Base-by-base conservation (phyloP, 2,797 vertebrate genomes). In the Sardinella longiceps region DNA sequence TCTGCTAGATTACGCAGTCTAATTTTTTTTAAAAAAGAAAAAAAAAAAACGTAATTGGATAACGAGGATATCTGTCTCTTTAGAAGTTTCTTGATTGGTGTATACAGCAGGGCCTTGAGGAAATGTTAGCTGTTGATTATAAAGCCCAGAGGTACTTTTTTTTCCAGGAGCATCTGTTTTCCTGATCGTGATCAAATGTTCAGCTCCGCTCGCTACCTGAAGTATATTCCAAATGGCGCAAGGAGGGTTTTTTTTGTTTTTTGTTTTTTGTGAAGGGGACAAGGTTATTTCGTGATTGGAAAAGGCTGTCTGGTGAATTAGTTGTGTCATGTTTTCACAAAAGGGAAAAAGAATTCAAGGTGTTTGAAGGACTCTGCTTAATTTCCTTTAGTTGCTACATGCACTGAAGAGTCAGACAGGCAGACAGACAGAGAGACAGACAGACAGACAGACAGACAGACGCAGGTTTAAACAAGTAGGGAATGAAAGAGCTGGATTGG, bases 101-200 rank as follows among this genome's bases (percentile, higher is more conserved):
- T 39, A 39, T 74, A 18, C 66, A 74, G 66, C 66, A 20, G 66
- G 33, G 39, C 30, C 66, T 74, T 74, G 30, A 37, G 66, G 33
- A 74, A 74, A 39, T 37, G 5, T 33, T 39, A 39, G 66, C 33
- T 74, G 66, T 74, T 74, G 66, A 74, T 74, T 33, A 39, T 15
- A 37, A 74, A 74, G 33, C 66, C 33, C 66, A 20, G 33, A 74
- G 33, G 66, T 20, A 39, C 39, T 39, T 60, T 37, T 74, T 33
- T 39, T 14, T 23, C n/a, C n/a, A n/a, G 46, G 5, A 74, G 33
- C 33, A 74, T 74, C 66, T 74, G 66, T 74, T 74, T 74, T 74
- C 30, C 39, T 74, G 66, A 74, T 74, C 18, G 33, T 18, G 18
- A 74, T 74, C 33, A 39, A 74, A 74, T 74, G 66, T 74, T 39